A percentile compares a stretch with the other conserved stretches of the same genome.
Evolutionary conservation across 2,888 invertebrate species (phyloP).

Genomic region (Lepidochrysops patricia): DNA sequence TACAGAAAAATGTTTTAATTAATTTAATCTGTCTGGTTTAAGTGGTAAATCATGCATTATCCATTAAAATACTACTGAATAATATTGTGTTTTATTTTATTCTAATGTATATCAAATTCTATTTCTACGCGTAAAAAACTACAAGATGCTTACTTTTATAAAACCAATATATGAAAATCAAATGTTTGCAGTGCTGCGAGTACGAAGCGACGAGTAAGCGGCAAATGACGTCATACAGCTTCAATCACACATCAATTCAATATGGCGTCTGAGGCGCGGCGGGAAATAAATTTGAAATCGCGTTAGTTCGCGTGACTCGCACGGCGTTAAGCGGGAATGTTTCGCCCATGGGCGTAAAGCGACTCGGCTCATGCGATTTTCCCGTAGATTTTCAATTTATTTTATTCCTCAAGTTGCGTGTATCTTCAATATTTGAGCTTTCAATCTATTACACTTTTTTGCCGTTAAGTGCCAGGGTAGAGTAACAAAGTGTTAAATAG

Average conservation of each 20-base stretch:
- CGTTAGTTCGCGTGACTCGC: conserved; percentile 46
- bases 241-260: conserved; percentile 30
- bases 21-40: too few relatives aligned
- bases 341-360: conserved; percentile 48
- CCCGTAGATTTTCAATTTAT: conserved; percentile 29
- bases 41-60: too few relatives aligned
- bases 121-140: too few relatives aligned
- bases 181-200: not conserved
- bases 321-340: conserved; percentile 55
- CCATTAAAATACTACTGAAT: too few relatives aligned
- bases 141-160: too few relatives aligned
- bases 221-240: conserved; percentile 21
- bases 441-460: not conserved
- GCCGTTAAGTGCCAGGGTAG: not conserved
- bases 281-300: conserved; percentile 59
- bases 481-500: too few relatives aligned
- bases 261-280: conserved; percentile 29
- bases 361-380: conserved; percentile 49
- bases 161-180: not conserved
- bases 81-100: too few relatives aligned
- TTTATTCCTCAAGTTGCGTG: conserved; percentile 10
- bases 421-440: not conserved
- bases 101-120: too few relatives aligned
- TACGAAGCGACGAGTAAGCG: not conserved
- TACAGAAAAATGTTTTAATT: too few relatives aligned